A percentile compares a stretch with the other conserved stretches of the same genome.
These are phyloP conservation scores for Hemicordylus capensis DNA, from an alignment of 2,113 vertebrate species.

Conservation along the genomic window DNA sequence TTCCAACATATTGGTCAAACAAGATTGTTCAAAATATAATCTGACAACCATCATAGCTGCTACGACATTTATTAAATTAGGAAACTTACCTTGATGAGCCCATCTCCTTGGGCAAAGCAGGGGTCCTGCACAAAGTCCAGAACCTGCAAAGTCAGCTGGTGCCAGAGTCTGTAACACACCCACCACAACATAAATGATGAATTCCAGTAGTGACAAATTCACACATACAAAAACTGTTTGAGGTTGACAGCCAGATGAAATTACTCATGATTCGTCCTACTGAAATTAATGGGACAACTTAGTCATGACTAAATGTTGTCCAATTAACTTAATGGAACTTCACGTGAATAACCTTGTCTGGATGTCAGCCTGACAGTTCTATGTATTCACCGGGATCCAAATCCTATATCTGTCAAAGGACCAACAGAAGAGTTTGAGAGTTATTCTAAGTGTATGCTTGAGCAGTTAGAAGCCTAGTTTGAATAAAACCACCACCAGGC, in stretches of 20 bases:
- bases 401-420: not conserved
- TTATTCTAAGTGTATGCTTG: not conserved
- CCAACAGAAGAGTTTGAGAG: not conserved
- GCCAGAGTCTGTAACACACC: slow-evolving; percentile 87
- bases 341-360: no score
- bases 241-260: no score
- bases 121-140: slow-evolving; percentile 94
- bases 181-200: not conserved
- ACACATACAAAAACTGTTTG: not conserved
- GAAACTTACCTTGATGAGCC: slow-evolving; percentile 89
- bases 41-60: not conserved
- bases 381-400: not conserved
- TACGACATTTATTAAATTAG: not conserved
- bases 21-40: not conserved
- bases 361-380: not conserved
- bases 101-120: slow-evolving; percentile 92
- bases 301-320: no score
- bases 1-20: not conserved
- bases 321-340: no score
- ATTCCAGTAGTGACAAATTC: not conserved
- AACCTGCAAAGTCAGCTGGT: slow-evolving; percentile 93
- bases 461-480: not conserved
- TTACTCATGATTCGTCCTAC: no score
- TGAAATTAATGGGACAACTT: no score
- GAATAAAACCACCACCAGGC: not conserved